Conservation (phyloP, 2,888 invertebrate genomes). For the Norana najaformis region DNA sequence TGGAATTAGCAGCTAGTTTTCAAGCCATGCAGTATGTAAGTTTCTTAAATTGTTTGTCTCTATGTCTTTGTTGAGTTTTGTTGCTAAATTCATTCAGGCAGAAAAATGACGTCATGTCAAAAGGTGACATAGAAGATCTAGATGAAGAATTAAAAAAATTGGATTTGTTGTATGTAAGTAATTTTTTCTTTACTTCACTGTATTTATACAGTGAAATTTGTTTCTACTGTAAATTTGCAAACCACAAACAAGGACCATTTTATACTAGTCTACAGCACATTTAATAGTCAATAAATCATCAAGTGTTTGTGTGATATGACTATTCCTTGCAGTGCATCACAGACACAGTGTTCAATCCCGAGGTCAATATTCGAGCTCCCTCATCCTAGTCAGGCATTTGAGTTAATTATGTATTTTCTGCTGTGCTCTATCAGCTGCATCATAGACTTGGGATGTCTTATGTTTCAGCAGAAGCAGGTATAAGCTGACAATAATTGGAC, state of each 20-base stretch:
- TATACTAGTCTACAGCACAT: too few species aligned
- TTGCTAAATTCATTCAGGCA: background rate
- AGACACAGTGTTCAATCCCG: too few species aligned
- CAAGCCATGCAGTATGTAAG: background rate
- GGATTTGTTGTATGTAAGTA: constrained; percentile 18
- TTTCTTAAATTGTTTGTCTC: background rate
- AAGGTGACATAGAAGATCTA: background rate
- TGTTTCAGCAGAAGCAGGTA: background rate
- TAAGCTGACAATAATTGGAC: background rate
- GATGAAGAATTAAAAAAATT: constrained; percentile 4
- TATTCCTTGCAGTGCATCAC: too few species aligned
- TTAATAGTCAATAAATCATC: too few species aligned
- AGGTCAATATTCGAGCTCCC: too few species aligned
- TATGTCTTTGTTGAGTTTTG: background rate
- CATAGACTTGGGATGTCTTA: too few species aligned
- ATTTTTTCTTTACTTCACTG: background rate
- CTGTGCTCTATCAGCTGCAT: too few species aligned
- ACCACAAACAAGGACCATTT: background rate
- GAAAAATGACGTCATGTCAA: background rate
- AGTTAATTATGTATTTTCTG: too few species aligned
- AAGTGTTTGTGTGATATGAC: too few species aligned
- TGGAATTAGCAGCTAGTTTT: background rate
- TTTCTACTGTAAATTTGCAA: background rate
- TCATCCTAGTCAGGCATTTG: too few species aligned
- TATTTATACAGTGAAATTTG: background rate